These are phyloP conservation scores for Hemiprocne comata DNA, from an alignment of 2,113 vertebrate species.

Conservation along the genomic window DNA sequence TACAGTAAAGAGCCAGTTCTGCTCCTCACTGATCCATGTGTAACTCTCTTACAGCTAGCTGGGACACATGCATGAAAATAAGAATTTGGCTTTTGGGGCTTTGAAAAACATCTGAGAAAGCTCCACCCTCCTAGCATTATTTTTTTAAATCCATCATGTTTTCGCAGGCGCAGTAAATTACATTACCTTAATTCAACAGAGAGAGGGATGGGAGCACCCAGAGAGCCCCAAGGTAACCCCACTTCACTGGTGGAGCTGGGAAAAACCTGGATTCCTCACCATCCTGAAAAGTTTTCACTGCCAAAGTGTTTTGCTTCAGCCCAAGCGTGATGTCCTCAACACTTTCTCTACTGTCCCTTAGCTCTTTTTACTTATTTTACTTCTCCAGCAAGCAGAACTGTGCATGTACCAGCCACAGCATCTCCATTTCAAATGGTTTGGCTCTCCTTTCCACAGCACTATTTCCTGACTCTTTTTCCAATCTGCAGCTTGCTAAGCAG, in stretches of 20 bases:
- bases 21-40: not conserved
- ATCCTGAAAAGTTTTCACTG: not conserved
- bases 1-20: not conserved
- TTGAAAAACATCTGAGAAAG: conserved; percentile 33
- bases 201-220: not conserved
- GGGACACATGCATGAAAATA: not conserved
- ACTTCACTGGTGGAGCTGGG: not conserved
- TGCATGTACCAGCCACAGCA: not conserved
- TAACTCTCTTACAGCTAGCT: conserved; percentile 6
- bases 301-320: not conserved
- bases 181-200: not conserved
- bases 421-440: conserved; percentile 30
- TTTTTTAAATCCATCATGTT: not conserved
- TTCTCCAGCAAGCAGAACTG: not conserved
- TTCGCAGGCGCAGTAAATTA: not conserved
- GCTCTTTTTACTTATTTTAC: not conserved
- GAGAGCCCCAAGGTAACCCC: not conserved
- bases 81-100: conserved; percentile 26
- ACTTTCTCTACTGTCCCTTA: not conserved
- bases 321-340: not conserved
- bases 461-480: conserved; percentile 49
- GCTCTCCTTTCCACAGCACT: not conserved
- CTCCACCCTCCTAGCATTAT: not conserved
- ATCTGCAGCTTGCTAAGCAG: conserved; percentile 26
- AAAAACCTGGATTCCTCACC: not conserved